Conservation (phyloP, 2,888 invertebrate genomes). For the Loripinus fragilis region DNA sequence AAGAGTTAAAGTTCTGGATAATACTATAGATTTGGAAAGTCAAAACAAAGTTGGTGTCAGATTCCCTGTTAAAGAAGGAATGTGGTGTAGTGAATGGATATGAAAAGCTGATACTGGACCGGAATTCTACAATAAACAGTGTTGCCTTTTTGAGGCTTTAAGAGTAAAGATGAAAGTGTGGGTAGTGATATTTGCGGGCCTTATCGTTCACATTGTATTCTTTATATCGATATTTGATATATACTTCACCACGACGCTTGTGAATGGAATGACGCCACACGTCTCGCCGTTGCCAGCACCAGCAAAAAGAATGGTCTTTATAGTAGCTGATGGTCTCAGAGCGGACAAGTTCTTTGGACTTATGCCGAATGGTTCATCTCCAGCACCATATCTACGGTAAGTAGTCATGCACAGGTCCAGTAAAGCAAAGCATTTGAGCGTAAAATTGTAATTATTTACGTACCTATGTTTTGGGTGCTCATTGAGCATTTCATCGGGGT, state of each 20-base stretch:
- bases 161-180: constrained; percentile 45
- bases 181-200: constrained; percentile 38
- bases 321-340: constrained; percentile 45
- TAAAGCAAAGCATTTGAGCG: too few species aligned
- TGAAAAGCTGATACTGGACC: too few species aligned
- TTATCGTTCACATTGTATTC: constrained; percentile 45
- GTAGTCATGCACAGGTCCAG: background rate
- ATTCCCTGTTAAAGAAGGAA: background rate
- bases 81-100: too few species aligned
- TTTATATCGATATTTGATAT: constrained; percentile 60
- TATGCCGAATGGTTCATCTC: constrained; percentile 38
- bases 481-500: too few species aligned
- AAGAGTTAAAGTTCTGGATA: too few species aligned
- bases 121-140: too few species aligned
- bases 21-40: too few species aligned
- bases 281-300: constrained; percentile 42
- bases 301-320: constrained; percentile 48
- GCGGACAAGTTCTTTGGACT: constrained; percentile 46
- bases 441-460: too few species aligned
- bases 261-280: constrained; percentile 54
- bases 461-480: too few species aligned
- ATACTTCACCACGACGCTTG: constrained; percentile 55
- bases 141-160: background rate
- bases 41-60: background rate
- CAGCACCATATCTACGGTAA: constrained; percentile 44